These are phyloP conservation scores for Minunthozetes semirufus DNA, from an alignment of 2,888 invertebrate species.

Conservation along the genomic window DNA sequence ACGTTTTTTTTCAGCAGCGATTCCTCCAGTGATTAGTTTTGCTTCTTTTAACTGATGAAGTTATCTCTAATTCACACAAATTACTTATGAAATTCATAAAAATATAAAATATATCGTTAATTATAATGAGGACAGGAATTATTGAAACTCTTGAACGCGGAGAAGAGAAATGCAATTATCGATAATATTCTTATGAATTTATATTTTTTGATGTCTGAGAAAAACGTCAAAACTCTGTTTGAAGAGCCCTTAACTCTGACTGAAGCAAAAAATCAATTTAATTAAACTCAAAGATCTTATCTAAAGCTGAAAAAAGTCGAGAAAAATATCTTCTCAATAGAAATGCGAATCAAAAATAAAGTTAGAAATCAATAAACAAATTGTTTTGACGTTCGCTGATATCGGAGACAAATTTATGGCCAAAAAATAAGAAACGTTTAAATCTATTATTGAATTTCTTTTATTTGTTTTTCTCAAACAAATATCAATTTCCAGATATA, in stretches of 20 bases:
- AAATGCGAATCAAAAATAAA: not conserved
- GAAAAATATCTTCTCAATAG: not conserved
- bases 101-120: not conserved
- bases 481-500: not conserved
- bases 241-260: not conserved
- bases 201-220: not conserved
- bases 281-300: not conserved
- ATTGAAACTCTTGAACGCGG: not conserved
- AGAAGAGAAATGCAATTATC: too few relatives aligned
- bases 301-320: not conserved
- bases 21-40: slow-evolving; percentile 1
- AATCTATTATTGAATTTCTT: too few relatives aligned
- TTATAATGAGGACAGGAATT: not conserved
- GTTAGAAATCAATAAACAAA: not conserved
- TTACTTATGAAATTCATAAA: not conserved
- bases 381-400: not conserved
- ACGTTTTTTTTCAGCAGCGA: not conserved
- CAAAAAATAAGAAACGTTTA: too few relatives aligned
- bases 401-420: not conserved
- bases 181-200: not conserved
- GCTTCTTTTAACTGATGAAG: slow-evolving; percentile 14
- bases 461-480: not conserved
- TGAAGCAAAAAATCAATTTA: not conserved
- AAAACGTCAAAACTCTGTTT: not conserved
- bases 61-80: slow-evolving; percentile 24